Base-by-base conservation (phyloP, 2,113 vertebrate genomes). In the Prochilodus magdalenae region DNA sequence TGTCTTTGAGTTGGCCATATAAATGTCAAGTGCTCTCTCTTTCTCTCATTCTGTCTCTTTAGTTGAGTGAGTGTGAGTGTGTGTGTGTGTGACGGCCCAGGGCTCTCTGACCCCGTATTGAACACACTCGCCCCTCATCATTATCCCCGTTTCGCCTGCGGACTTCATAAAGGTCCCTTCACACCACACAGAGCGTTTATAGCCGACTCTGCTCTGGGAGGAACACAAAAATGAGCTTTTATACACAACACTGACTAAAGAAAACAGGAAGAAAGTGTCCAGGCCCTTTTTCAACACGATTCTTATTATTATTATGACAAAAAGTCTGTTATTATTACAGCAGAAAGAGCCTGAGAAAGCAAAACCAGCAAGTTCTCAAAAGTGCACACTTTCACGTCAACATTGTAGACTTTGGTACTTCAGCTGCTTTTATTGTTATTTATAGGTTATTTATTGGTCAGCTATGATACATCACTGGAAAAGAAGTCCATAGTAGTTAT, bases 81-180 rank as follows among this genome's bases (percentile, higher is more conserved):
- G 49, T 51, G 53, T 55, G 53, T 86, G 86, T 65, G 75, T 75
- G 85, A 83, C 89, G 79, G 86, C 91, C 89, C 84, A 73, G 73
- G 89, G 92, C 90, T 91, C 91, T 90, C 87, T 93, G 91, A 94
- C 92, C 89, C 85, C 33, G 66, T 79, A 88, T 90, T 93, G 91
- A 94, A 92, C 89, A 87, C 90, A 89, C 90, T 89, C 89, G 80
- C 85, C 89, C 84, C 87, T 87, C 87, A 85, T 92, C 90, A 90
- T 93, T 90, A 91, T 85, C 88, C 30, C 62, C 86, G 75, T 81
- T 88, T 80, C 78, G 81, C 88, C 85, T 79, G 69, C 73, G 78
- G 83, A 83, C 85, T 75, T 83, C 85, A 79, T 70, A 66, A 75
- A 62, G 63, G 53, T 76, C 73, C 79, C 55, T 73, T 70, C 65